Conservation (phyloP, 2,797 vertebrate genomes). For the Galaxias olidus region DNA sequence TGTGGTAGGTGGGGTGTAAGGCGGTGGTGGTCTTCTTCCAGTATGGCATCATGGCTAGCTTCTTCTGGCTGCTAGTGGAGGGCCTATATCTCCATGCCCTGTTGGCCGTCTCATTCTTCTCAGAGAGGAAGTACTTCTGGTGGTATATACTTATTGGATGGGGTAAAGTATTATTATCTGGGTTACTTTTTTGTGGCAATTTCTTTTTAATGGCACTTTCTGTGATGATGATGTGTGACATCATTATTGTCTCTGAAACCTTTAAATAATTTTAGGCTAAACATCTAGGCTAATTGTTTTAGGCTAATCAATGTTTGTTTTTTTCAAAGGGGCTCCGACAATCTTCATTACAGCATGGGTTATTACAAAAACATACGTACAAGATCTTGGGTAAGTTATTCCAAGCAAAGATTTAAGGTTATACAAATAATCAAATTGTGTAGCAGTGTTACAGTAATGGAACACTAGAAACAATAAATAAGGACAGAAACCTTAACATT, state of each 20-base stretch:
- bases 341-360: slow-evolving; percentile 89
- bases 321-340: slow-evolving; percentile 81
- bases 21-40: slow-evolving; percentile 92
- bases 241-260: too few relatives aligned
- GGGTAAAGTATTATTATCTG: slow-evolving; percentile 73
- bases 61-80: slow-evolving; percentile 97
- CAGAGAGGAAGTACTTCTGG: slow-evolving; percentile 97
- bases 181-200: background rate
- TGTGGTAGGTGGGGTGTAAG: slow-evolving; percentile 86
- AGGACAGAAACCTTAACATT: background rate
- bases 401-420: too few relatives aligned
- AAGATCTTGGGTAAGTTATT: slow-evolving; percentile 72
- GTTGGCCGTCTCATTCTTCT: slow-evolving; percentile 94
- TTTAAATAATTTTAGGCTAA: background rate
- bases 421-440: too few relatives aligned
- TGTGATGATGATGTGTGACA: background rate
- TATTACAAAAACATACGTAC: slow-evolving; percentile 77
- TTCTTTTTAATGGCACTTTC: background rate
- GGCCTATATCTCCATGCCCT: slow-evolving; percentile 93
- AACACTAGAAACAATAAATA: background rate
- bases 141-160: slow-evolving; percentile 97
- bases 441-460: too few relatives aligned
- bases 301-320: background rate
- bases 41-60: slow-evolving; percentile 94
- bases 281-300: too few relatives aligned